A percentile compares a stretch with the other conserved stretches of the same genome.
Conservation (phyloP, 2,113 vertebrate genomes). For the Paradisaea rubra region DNA sequence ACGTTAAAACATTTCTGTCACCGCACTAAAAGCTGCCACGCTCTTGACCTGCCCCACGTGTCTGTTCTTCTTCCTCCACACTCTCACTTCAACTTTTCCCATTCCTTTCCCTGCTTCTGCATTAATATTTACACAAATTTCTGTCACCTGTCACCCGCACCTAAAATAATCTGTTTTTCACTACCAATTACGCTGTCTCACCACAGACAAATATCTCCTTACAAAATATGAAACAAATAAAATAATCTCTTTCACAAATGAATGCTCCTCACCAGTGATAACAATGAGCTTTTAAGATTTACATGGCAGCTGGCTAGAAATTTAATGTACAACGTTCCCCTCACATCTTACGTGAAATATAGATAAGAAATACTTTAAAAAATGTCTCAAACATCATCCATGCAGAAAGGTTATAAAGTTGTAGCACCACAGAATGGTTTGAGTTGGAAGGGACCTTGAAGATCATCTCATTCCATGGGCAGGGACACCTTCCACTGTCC, state of each 20-base stretch:
- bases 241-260: neutral
- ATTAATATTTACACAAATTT: neutral
- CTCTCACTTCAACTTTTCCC: neutral
- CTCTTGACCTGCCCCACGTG: neutral
- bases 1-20: neutral
- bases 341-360: neutral
- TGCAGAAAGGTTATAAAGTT: neutral
- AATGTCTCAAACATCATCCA: neutral
- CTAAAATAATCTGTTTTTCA: neutral
- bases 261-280: neutral
- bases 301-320: neutral
- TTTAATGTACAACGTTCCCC: neutral
- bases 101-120: neutral
- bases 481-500: neutral
- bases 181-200: neutral
- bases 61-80: neutral
- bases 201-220: neutral
- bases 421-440: neutral
- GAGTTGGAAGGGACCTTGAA: neutral
- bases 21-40: neutral
- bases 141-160: neutral
- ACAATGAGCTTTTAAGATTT: neutral
- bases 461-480: accelerated
- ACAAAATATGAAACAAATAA: neutral
- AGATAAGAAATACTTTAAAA: neutral